These are phyloP conservation scores for Rhynchomys soricoides DNA, from an alignment of 2,113 vertebrate genomes.

Conservation along the genomic window DNA sequence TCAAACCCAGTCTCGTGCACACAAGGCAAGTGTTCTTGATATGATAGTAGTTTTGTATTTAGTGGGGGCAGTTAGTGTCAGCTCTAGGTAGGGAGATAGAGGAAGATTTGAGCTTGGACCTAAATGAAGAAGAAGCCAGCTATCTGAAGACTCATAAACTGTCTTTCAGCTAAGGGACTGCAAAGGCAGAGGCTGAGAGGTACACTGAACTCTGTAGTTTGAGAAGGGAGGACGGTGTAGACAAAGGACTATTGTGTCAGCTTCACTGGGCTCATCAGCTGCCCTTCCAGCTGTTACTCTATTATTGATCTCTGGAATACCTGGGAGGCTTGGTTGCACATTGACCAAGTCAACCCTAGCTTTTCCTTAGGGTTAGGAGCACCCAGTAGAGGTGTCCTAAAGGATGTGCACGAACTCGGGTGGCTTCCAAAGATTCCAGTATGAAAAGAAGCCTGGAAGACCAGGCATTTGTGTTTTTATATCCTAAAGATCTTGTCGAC, in stretches of 20 bases:
- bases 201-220: neutral
- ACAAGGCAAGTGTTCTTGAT: neutral
- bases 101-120: neutral
- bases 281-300: neutral
- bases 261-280: too few relatives aligned
- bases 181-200: neutral
- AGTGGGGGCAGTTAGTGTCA: neutral
- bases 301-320: neutral
- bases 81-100: neutral
- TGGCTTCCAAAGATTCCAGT: neutral
- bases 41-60: neutral
- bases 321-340: neutral
- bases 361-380: neutral
- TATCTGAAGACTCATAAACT: neutral
- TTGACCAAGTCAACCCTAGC: neutral
- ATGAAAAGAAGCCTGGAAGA: neutral
- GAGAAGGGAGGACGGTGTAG: neutral
- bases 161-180: neutral
- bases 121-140: neutral
- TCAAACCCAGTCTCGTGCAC: neutral
- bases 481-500: neutral
- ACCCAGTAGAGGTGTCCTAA: neutral
- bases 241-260: accelerated
- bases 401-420: accelerated
- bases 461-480: neutral